Percentiles rank a stretch among this genome's conserved stretches.
These are phyloP conservation scores for Deilephila elpenor DNA, from an alignment of 2,888 invertebrate genomes.

Conservation along the genomic window DNA sequence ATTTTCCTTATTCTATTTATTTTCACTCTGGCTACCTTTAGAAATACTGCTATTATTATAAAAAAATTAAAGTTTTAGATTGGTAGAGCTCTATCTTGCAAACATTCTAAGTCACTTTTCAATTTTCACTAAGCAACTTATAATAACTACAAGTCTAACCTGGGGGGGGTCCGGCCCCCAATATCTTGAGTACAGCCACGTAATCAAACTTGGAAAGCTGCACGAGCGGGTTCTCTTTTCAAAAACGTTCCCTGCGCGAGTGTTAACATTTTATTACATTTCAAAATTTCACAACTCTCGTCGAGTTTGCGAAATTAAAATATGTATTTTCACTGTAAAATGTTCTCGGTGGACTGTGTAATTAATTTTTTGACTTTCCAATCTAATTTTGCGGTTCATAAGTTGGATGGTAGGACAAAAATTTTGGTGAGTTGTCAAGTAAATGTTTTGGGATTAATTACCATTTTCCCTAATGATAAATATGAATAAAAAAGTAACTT, in stretches of 20 bases:
- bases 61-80: too few species aligned
- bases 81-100: too few species aligned
- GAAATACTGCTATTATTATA: too few species aligned
- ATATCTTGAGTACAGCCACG: neutral
- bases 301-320: neutral
- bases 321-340: neutral
- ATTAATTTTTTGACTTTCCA: neutral
- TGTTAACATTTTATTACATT: slow-evolving; percentile 24
- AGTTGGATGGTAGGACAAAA: too few species aligned
- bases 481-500: too few species aligned
- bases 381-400: neutral
- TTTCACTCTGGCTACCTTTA: too few species aligned
- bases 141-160: too few species aligned
- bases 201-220: neutral
- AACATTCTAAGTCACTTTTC: too few species aligned
- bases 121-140: neutral
- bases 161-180: neutral
- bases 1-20: too few species aligned
- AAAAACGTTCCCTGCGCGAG: slow-evolving; percentile 11
- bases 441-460: too few species aligned
- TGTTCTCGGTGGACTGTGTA: neutral
- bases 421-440: too few species aligned
- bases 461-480: too few species aligned
- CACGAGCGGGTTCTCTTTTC: slow-evolving; percentile 4
- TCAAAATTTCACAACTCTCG: slow-evolving; percentile 4